Evolutionary conservation across 2,888 invertebrate species (phyloP).

Genomic region (Acronicta alni): DNA sequence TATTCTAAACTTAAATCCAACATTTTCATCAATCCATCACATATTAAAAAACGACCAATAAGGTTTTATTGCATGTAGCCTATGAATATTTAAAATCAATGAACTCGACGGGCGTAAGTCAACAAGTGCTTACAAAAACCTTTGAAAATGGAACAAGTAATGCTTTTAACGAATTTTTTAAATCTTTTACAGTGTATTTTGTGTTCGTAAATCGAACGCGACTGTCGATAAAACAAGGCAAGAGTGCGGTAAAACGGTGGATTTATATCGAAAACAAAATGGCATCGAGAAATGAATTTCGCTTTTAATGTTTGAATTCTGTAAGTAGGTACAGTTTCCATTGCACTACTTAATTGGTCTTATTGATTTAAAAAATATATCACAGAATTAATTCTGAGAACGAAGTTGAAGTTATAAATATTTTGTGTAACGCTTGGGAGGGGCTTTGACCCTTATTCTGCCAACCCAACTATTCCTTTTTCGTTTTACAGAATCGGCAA

Average conservation of each 20-base stretch:
- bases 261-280: conserved; percentile 32
- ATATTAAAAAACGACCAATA: conserved; percentile 16
- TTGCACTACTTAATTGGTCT: not conserved
- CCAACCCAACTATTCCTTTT: too few relatives aligned
- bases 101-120: conserved; percentile 28
- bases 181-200: conserved; percentile 1
- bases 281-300: conserved; percentile 8
- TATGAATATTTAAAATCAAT: conserved; percentile 56
- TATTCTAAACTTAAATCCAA: conserved; percentile 12
- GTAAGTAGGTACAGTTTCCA: not conserved
- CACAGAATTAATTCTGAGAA: too few relatives aligned
- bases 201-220: conserved; percentile 47
- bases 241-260: conserved; percentile 33
- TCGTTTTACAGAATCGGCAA: too few relatives aligned
- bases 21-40: conserved; percentile 12
- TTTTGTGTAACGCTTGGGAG: too few relatives aligned
- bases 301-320: conserved; percentile 10
- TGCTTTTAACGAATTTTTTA: conserved; percentile 6
- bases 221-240: conserved; percentile 28
- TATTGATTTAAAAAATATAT: too few relatives aligned
- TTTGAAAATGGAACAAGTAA: conserved; percentile 5
- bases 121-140: conserved; percentile 30
- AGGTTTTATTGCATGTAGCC: conserved; percentile 32
- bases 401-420: too few relatives aligned
- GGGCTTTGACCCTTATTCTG: too few relatives aligned